A percentile compares a stretch with the other conserved stretches of the same genome.
Conservation (phyloP, 2,888 invertebrate genomes). For the Campoplex capitator region DNA sequence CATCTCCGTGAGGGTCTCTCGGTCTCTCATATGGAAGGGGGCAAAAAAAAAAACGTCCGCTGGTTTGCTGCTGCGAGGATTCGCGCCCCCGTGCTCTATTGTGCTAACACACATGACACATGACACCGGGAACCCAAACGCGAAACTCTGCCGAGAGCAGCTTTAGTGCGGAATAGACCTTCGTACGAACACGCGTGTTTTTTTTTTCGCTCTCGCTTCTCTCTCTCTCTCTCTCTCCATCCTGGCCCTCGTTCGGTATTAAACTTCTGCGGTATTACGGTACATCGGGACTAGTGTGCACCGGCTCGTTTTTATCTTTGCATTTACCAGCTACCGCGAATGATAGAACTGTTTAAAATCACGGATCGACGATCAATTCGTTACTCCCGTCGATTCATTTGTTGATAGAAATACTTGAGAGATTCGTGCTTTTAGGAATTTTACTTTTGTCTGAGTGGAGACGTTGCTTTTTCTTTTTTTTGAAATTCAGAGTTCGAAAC, state of each 20-base stretch:
- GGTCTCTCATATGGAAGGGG: not conserved
- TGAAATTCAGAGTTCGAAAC: too few species aligned
- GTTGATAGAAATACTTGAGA: not conserved
- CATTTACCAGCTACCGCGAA: not conserved
- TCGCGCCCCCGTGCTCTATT: conserved; percentile 47
- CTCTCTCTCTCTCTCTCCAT: not conserved
- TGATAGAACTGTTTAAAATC: not conserved
- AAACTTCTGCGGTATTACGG: not conserved
- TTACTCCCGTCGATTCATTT: not conserved
- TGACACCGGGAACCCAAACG: conserved; percentile 50
- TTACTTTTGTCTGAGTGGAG: not conserved
- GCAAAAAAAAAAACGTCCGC: not conserved
- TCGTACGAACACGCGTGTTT: conserved; percentile 49
- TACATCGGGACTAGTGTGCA: not conserved
- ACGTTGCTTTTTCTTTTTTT: too few species aligned
- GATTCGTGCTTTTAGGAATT: too few species aligned
- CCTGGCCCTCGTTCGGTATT: conserved; percentile 15
- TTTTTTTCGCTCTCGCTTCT: conserved; percentile 36
- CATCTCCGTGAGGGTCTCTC: conserved; percentile 9
- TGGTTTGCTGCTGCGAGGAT: conserved; percentile 40
- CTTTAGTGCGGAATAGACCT: conserved; percentile 61
- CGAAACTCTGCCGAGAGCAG: conserved; percentile 17
- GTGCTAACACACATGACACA: conserved; percentile 23
- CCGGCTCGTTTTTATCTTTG: not conserved
- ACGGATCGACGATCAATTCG: not conserved